These are phyloP conservation scores for Dermatophagoides farinae DNA, from an alignment of 1,140 invertebrate species.

Conservation along the genomic window DNA sequence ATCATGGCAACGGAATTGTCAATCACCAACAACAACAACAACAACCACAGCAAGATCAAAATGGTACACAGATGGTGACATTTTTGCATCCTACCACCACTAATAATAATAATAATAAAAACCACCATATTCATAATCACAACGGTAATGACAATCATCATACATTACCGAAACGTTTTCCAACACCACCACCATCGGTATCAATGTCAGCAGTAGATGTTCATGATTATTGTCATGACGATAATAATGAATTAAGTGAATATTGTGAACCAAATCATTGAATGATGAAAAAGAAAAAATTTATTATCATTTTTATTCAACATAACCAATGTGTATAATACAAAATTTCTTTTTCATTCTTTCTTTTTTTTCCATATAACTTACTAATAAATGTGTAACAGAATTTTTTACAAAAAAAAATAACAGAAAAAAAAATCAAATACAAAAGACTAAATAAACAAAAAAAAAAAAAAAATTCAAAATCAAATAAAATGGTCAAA, in stretches of 20 bases:
- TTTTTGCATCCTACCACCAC: background rate
- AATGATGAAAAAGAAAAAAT: background rate
- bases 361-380: too few species aligned
- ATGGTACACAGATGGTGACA: background rate
- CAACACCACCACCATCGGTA: background rate
- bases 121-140: background rate
- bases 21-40: background rate
- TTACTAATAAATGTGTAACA: too few species aligned
- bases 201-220: background rate
- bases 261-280: conserved; percentile 4
- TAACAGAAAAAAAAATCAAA: background rate
- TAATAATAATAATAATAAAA: too few species aligned
- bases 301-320: background rate
- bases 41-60: background rate
- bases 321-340: background rate
- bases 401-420: background rate
- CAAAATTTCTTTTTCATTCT: too few species aligned
- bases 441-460: background rate
- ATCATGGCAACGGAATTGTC: background rate
- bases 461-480: background rate
- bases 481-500: background rate
- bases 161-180: background rate
- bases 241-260: background rate
- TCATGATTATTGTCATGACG: background rate
- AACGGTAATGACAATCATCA: background rate